Evolutionary conservation across 2,888 invertebrate genomes (phyloP).

Genomic region (Gnatocerus cornutus): DNA sequence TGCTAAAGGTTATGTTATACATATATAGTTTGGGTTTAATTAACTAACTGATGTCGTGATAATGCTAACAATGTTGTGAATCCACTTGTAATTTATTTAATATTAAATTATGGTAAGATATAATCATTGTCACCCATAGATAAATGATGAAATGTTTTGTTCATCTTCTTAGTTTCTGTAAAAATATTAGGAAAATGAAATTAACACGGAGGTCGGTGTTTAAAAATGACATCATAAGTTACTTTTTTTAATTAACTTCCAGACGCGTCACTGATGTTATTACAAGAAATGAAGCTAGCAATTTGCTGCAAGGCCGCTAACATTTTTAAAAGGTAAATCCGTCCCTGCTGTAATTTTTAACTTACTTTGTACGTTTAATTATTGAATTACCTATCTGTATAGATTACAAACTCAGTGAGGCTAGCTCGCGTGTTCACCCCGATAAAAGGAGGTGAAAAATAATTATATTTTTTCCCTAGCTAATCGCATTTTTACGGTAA

Average conservation of each 20-base stretch:
- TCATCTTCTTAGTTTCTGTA: conserved; percentile 50
- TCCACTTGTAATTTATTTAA: too few relatives aligned
- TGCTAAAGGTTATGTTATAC: not conserved
- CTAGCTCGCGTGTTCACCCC: conserved; percentile 49
- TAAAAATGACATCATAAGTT: conserved; percentile 54
- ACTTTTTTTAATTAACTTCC: conserved; percentile 55
- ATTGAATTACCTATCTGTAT: conserved; percentile 56
- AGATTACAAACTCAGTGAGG: conserved; percentile 50
- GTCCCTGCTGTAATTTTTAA: conserved; percentile 49
- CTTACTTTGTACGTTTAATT: conserved; percentile 53
- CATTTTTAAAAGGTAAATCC: conserved; percentile 47
- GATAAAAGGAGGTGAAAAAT: conserved; percentile 57
- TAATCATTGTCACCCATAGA: too few relatives aligned
- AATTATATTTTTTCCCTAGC: conserved; percentile 54
- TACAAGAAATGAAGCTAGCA: conserved; percentile 53
- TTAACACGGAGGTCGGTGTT: conserved; percentile 47
- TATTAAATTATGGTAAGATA: too few relatives aligned
- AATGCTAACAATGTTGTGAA: too few relatives aligned
- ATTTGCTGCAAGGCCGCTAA: conserved; percentile 43
- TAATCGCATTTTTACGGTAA: conserved; percentile 55
- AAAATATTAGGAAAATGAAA: conserved; percentile 50
- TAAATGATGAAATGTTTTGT: conserved; percentile 25
- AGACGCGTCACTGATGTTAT: conserved; percentile 51
- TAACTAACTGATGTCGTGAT: too few relatives aligned
- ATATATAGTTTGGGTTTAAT: too few relatives aligned